phyloP scores from a whole-genome alignment of 2,113 vertebrate species.

The Forbesichthys papilliferus region DNA sequence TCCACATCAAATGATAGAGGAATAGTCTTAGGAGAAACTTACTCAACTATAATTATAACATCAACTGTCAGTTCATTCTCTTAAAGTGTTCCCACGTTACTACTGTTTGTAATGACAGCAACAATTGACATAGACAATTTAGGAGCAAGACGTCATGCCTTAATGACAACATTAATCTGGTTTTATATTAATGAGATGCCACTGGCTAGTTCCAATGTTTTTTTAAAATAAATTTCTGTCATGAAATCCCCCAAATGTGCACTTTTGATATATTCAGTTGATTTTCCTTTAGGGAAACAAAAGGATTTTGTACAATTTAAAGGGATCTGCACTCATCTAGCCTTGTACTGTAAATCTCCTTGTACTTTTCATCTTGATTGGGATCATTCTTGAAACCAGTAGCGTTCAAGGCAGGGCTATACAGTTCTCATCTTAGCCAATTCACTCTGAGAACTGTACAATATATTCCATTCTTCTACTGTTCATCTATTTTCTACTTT shows the following conservation, averaged over 20 bases:
- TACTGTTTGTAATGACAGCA: slow-evolving; percentile 23
- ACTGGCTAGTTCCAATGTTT: slow-evolving; percentile 60
- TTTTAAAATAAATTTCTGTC: slow-evolving; percentile 45
- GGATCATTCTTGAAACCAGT: slow-evolving; percentile 65
- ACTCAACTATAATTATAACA: slow-evolving; percentile 57
- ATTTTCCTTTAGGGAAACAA: slow-evolving; percentile 69
- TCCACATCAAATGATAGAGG: slow-evolving; percentile 37
- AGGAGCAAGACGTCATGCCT: slow-evolving; percentile 52
- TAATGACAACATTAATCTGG: slow-evolving; percentile 32
- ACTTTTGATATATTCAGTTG: slow-evolving; percentile 65
- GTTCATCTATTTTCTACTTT: slow-evolving; percentile 1
- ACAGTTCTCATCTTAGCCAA: slow-evolving; percentile 14
- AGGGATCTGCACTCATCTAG: slow-evolving; percentile 69
- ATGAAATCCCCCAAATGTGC: slow-evolving; percentile 60
- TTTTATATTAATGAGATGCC: slow-evolving; percentile 64
- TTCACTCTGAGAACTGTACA: background rate
- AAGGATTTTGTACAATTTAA: slow-evolving; percentile 81
- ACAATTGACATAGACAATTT: slow-evolving; percentile 33
- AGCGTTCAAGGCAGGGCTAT: slow-evolving; percentile 57
- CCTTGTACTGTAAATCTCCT: slow-evolving; percentile 51
- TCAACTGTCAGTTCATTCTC: slow-evolving; percentile 42
- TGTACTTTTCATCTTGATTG: slow-evolving; percentile 77
- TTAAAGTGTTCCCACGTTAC: slow-evolving; percentile 46
- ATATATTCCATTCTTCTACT: slow-evolving; percentile 2
- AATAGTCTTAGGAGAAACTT: slow-evolving; percentile 36